Evolutionary conservation across 1,140 invertebrate species (phyloP).

Genomic region (Rhagoletis zephyria): DNA sequence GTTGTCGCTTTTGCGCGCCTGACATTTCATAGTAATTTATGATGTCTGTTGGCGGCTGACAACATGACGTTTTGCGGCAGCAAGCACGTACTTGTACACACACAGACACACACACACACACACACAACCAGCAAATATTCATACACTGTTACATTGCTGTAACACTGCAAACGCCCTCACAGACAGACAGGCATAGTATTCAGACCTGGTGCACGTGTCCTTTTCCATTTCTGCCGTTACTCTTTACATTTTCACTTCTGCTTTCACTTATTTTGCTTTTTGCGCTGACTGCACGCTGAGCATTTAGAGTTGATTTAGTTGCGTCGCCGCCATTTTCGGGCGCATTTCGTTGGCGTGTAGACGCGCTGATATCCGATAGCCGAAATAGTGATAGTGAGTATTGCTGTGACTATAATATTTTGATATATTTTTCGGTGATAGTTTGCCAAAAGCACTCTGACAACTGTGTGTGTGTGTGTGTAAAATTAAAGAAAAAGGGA

Average conservation of each 20-base stretch:
- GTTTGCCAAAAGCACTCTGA: no score
- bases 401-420: background rate
- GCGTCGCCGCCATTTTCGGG: slow-evolving; percentile 37
- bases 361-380: background rate
- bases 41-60: slow-evolving; percentile 39
- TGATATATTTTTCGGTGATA: background rate
- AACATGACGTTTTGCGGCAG: background rate
- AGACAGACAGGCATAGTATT: background rate
- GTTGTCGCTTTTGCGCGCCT: background rate
- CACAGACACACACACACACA: background rate
- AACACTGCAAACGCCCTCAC: background rate
- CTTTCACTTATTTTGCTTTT: slow-evolving; percentile 24
- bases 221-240: slow-evolving; percentile 9
- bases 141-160: no score
- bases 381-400: background rate
- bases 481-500: no score
- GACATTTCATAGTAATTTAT: slow-evolving; percentile 17
- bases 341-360: slow-evolving; percentile 27
- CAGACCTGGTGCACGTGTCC: slow-evolving; percentile 29
- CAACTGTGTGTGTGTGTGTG: no score
- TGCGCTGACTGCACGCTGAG: slow-evolving; percentile 7
- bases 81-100: background rate
- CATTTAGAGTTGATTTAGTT: slow-evolving; percentile 25
- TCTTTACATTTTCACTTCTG: slow-evolving; percentile 26
- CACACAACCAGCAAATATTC: background rate